Base-by-base conservation (phyloP, 1,140 invertebrate genomes). In the Pseudomyrmex dendroicus region DNA sequence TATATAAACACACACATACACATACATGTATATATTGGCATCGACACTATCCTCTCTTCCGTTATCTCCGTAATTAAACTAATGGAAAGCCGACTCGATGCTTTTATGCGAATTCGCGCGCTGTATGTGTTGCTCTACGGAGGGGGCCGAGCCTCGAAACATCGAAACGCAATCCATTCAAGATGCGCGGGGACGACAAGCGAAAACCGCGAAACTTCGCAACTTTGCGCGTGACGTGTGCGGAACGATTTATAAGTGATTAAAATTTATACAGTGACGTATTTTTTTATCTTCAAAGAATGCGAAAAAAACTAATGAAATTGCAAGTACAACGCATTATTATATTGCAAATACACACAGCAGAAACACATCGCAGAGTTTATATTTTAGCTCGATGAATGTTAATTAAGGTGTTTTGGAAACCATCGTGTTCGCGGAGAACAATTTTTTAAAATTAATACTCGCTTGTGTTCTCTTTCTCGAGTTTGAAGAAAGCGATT, bases 31-130 rank as follows among this genome's bases (percentile, higher is more conserved):
- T 25, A 3, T 76, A 67, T 52, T 46, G 80, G 73, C 59, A 80
- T 68, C 84, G 68, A 85, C 44, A 22, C 12, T 54, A 13, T 2
- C 12, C 50, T 20, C 52, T 54, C 50, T 50, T 13, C 2, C 67
- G n/a, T 82, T 86, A 84, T 82, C 84, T 72, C 5, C 77, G 89
- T 93, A 93, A 93, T 92, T 90, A 92, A 93, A 92, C 88, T 93
- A 93, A 93, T 93, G 92, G 92, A 92, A 91, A 89, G 67, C 77
- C 84, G 59, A 67, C 59, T 61, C 84, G 59, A 64, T 64, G 87
- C 87, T 88, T 89, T 89, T 89, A 83, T 85, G 78, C 84, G 83
- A 83, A 57, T 73, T 0, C n/a, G 50, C 17, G 44, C 64, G 35
- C 63, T 76, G 50, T 84, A 64, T 78, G 67, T 61, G 67, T 62